Evolutionary conservation across 2,888 invertebrate species (phyloP).

Genomic region (Sminthurides aquaticus): DNA sequence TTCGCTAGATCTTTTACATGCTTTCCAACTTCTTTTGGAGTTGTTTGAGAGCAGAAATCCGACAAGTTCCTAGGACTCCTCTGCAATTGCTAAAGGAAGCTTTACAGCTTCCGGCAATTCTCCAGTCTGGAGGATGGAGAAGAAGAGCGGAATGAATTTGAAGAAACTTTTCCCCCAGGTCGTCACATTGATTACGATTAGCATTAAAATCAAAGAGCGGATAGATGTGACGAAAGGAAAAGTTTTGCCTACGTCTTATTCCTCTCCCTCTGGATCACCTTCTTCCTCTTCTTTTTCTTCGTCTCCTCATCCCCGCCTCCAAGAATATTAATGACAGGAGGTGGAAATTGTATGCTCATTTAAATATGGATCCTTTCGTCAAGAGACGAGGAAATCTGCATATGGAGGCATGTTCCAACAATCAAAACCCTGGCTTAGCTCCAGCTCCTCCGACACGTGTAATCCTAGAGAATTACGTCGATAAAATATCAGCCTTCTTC

Average conservation of each 20-base stretch:
- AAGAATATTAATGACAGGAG: background rate
- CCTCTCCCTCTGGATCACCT: background rate
- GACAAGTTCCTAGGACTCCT: too few relatives aligned
- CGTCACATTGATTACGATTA: background rate
- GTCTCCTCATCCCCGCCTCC: background rate
- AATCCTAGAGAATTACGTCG: background rate
- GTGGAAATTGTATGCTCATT: background rate
- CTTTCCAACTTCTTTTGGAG: too few relatives aligned
- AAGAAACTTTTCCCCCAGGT: background rate
- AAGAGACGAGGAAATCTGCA: too few relatives aligned
- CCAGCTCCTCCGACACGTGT: background rate
- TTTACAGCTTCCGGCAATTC: too few relatives aligned
- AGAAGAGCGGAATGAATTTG: background rate
- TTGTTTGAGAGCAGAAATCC: too few relatives aligned
- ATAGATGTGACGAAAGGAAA: background rate
- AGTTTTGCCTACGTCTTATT: background rate
- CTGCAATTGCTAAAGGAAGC: too few relatives aligned
- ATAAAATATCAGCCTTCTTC: too few relatives aligned
- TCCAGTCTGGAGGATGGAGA: too few relatives aligned
- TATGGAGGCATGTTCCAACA: background rate
- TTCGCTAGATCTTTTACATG: too few relatives aligned
- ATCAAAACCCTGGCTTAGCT: background rate
- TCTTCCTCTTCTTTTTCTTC: background rate
- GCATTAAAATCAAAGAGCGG: background rate
- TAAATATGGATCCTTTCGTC: background rate